Evolutionary conservation across 2,113 vertebrate genomes (phyloP).

Genomic region (Gavia stellata): DNA sequence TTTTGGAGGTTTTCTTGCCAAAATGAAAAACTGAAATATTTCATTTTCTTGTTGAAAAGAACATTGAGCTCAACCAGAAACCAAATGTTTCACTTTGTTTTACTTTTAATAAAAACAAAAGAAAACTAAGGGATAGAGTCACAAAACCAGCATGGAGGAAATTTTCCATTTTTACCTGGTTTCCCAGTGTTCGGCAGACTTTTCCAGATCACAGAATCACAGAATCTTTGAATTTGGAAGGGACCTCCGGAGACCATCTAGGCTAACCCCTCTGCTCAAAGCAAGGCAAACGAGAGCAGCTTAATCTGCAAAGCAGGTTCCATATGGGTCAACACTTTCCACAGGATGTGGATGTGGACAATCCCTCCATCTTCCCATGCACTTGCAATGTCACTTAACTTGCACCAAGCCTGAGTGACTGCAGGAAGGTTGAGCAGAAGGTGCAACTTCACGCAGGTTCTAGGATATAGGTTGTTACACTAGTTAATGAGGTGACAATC

Average conservation of each 20-base stretch:
- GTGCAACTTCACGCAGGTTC: neutral
- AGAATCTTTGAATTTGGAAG: neutral
- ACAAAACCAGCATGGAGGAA: neutral
- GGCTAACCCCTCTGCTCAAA: neutral
- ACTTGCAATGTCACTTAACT: neutral
- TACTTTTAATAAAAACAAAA: slow-evolving; percentile 1
- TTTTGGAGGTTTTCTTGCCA: neutral
- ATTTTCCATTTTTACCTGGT: neutral
- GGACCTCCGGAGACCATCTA: neutral
- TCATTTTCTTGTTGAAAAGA: neutral
- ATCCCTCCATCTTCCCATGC: neutral
- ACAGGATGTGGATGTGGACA: neutral
- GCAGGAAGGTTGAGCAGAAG: neutral
- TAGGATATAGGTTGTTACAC: neutral
- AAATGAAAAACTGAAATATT: neutral
- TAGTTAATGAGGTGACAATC: neutral
- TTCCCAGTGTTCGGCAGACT: neutral
- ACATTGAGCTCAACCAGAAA: neutral
- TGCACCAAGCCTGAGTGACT: neutral
- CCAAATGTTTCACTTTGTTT: neutral
- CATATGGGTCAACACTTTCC: neutral
- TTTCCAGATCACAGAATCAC: neutral
- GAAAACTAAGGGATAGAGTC: neutral
- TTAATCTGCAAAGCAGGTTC: neutral
- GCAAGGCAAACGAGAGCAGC: neutral